Evolutionary conservation across 2,113 vertebrate species (phyloP), one percentile per base, ranked within the genome.

Genomic region (Vireo altiloquus): DNA sequence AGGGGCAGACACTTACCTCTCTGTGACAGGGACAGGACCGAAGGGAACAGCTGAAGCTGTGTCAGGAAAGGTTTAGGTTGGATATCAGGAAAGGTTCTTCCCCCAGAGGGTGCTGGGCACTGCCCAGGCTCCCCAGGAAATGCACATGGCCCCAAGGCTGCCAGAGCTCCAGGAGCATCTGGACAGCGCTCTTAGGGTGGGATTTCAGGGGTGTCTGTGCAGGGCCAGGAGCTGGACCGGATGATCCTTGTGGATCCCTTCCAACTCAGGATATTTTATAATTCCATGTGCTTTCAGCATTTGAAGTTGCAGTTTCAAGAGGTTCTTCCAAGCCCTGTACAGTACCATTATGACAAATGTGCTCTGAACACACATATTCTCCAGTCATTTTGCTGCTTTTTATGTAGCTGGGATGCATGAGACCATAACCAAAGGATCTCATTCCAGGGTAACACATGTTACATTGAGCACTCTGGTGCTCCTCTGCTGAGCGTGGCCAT

Each of bases 101-200:
- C 11, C n/a, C 42, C 50, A 27, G 59, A 65, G 31, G 72, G 21
- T 64, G 42, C 7, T 64, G 42, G 44, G 85, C 47, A 54, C 56
- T 71, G 65, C 8, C 9, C 57, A 57, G 52, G 42, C 52, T 66
- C 42, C 71, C 35, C 52, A 64, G 57, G 50, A 35, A 47, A 71
- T 35, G 66, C 50, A 7, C 59, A 42, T 5, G 77, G 68, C 44
- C 44, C 44, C 44, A 19, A 44, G 44, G 44, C 44, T 70, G 7
- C 11, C 35, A 64, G 52, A 59, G 20, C 66, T 72, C 57, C 17
- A 31, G 57, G 24, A 64, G 35, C 0, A 0, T 35, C 27, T 35
- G 57, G 24, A 17, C n/a, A 63, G 1, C 1, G 0, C n/a, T n/a
- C 9, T 2, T 46, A 60, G 60, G 23, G 4, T 39, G 77, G 60